phyloP scores from a whole-genome alignment of 2,113 vertebrate species.

The Coregonus clupeaformis region DNA sequence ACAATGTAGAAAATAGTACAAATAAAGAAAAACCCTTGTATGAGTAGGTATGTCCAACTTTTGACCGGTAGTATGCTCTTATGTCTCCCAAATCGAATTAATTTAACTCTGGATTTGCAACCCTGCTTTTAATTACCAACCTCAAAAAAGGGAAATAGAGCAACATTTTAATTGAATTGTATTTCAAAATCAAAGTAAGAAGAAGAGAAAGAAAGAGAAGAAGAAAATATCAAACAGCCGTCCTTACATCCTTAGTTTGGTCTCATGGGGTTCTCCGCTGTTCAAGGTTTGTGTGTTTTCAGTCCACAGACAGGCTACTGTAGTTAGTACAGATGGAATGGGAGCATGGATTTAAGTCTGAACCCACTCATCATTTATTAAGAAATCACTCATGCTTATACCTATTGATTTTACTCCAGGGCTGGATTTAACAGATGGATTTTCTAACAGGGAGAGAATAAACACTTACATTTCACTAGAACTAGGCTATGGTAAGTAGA shows the following conservation, averaged over 20 bases:
- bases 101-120: too few species aligned
- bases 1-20: too few species aligned
- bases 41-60: too few species aligned
- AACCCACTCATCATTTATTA: not conserved
- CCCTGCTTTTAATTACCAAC: constrained; percentile 51
- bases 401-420: not conserved
- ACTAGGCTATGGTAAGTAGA: not conserved
- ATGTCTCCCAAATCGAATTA: too few species aligned
- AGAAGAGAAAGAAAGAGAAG: not conserved
- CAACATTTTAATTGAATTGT: constrained; percentile 40
- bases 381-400: constrained; percentile 9
- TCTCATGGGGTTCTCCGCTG: constrained; percentile 17
- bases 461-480: not conserved
- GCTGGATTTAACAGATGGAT: not conserved
- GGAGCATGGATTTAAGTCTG: not conserved
- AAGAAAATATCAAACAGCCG: constrained; percentile 30
- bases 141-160: constrained; percentile 32
- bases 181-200: constrained; percentile 38
- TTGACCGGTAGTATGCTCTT: too few species aligned
- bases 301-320: not conserved
- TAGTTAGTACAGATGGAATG: not conserved
- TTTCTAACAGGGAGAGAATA: not conserved
- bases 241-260: constrained; percentile 17
- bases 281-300: constrained; percentile 7
- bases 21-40: too few species aligned